Percentiles rank a stretch among this genome's conserved stretches.
Evolutionary conservation across 2,113 vertebrate species (phyloP).

Genomic region (Grallaria varia): DNA sequence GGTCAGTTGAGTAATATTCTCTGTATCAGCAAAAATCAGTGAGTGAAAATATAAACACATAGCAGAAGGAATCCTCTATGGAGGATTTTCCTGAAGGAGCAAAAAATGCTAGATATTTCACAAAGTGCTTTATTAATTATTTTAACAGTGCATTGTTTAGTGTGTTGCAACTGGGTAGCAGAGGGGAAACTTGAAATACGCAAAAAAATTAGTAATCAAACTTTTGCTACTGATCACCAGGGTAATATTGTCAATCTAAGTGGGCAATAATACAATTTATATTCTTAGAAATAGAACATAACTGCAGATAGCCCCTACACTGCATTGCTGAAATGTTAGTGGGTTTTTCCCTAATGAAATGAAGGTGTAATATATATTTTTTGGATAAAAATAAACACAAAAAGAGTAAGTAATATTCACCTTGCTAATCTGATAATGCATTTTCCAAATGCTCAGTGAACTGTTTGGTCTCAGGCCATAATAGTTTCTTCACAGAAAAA

Average conservation of each 20-base stretch:
- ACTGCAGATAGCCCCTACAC: accelerated
- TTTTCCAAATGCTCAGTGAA: neutral
- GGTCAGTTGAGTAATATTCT: neutral
- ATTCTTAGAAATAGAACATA: neutral
- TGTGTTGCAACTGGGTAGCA: neutral
- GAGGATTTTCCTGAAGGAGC: neutral
- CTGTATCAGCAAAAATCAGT: neutral
- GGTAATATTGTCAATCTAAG: neutral
- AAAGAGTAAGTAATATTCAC: neutral
- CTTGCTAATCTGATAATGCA: neutral
- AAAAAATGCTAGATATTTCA: neutral
- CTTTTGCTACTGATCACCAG: neutral
- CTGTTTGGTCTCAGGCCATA: neutral
- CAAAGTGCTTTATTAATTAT: neutral
- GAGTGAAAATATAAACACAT: neutral
- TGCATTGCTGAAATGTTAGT: neutral
- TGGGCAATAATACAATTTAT: neutral
- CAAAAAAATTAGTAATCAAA: neutral
- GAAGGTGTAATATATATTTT: neutral
- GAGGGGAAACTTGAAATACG: neutral
- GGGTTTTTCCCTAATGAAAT: neutral
- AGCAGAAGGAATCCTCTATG: neutral
- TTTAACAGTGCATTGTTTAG: neutral
- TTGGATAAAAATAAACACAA: neutral
- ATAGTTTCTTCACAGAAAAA: neutral